Evolutionary conservation across 2,888 invertebrate genomes (phyloP).

Genomic region (Teleogryllus oceanicus): DNA sequence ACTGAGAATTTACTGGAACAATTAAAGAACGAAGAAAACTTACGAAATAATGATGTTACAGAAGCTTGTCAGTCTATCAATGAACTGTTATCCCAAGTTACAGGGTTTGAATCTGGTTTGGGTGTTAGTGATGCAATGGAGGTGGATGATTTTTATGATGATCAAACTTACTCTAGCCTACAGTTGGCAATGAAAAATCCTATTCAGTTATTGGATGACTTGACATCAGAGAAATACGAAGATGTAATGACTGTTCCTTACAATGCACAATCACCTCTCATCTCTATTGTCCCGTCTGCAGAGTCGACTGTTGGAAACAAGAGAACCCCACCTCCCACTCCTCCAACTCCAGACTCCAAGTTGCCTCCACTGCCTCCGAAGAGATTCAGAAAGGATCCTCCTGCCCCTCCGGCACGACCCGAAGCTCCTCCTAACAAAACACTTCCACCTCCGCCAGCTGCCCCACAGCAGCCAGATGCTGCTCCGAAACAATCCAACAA

Average conservation of each 20-base stretch:
- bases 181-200: constrained; percentile 85
- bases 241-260: constrained; percentile 51
- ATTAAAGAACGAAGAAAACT: background rate
- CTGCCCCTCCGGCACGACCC: constrained; percentile 40
- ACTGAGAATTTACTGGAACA: background rate
- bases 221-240: constrained; percentile 49
- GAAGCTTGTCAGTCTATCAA: constrained; percentile 52
- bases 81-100: constrained; percentile 72
- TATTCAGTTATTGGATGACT: constrained; percentile 58
- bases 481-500: constrained; percentile 28
- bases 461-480: background rate
- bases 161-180: constrained; percentile 77
- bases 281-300: constrained; percentile 22
- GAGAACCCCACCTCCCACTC: constrained; percentile 27
- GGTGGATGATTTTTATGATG: constrained; percentile 50
- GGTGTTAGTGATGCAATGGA: constrained; percentile 25
- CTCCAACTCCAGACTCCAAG: constrained; percentile 54
- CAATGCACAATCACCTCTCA: constrained; percentile 43
- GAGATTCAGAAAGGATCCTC: constrained; percentile 48
- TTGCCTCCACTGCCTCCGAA: constrained; percentile 80
- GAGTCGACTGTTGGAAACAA: constrained; percentile 30
- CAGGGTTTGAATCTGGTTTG: constrained; percentile 53
- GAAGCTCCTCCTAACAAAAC: constrained; percentile 28
- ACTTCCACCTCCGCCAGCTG: background rate
- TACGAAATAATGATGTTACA: constrained; percentile 22